Evolutionary conservation across 2,113 vertebrate species (phyloP).

Genomic region (Chunga burmeisteri): DNA sequence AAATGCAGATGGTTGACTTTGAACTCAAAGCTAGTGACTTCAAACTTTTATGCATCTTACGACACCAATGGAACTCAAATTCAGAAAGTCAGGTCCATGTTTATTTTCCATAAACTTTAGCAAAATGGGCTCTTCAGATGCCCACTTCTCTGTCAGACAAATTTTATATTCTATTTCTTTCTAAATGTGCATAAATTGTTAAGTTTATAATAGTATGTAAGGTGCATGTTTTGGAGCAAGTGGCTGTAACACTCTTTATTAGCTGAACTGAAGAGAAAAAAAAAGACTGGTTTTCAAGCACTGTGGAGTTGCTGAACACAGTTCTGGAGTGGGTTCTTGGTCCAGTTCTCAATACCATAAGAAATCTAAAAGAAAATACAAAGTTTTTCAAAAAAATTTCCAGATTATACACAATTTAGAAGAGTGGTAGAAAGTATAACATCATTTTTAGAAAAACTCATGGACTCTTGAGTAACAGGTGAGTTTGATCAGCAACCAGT

Average conservation of each 20-base stretch:
- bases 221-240: not conserved
- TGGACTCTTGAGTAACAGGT: not conserved
- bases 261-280: not conserved
- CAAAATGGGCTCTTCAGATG: not conserved
- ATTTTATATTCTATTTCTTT: not conserved
- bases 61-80: not conserved
- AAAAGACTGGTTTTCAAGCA: not conserved
- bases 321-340: not conserved
- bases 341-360: not conserved
- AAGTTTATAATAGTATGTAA: not conserved
- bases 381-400: not conserved
- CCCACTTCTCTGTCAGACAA: not conserved
- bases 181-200: not conserved
- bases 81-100: not conserved
- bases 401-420: not conserved
- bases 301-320: not conserved
- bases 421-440: not conserved
- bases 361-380: not conserved
- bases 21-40: not conserved
- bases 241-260: not conserved
- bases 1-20: not conserved
- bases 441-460: not conserved
- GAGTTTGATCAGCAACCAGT: not conserved
- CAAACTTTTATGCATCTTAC: not conserved
- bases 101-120: not conserved